phyloP scores from a whole-genome alignment of 2,113 vertebrate genomes.

The Callaeas wilsoni region DNA sequence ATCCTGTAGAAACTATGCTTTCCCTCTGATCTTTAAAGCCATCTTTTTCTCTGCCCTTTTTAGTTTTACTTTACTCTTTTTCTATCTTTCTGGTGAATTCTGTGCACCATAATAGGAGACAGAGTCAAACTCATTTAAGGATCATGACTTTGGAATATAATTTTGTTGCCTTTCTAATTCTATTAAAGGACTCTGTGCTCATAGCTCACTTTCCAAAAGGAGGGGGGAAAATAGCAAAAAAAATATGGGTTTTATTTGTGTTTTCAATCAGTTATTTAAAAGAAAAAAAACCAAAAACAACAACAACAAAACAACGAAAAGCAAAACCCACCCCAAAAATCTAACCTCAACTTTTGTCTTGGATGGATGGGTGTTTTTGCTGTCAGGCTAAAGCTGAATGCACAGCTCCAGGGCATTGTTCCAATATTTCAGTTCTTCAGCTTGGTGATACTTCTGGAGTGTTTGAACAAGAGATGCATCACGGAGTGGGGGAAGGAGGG shows the following conservation, averaged over 20 bases:
- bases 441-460: constrained; percentile 45
- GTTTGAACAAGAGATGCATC: constrained; percentile 67
- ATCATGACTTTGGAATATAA: neutral
- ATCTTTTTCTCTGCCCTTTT: neutral
- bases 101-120: neutral
- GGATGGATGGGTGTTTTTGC: neutral
- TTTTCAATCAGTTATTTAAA: neutral
- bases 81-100: neutral
- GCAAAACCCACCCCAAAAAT: accelerated
- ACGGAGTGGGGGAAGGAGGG: constrained; percentile 10
- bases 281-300: too few species aligned
- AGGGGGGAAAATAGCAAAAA: neutral
- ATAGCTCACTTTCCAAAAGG: neutral
- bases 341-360: neutral
- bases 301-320: neutral
- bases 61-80: neutral
- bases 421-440: constrained; percentile 44
- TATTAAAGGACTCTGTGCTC: neutral
- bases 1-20: neutral
- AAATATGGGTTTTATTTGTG: neutral
- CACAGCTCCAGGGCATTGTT: neutral
- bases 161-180: neutral
- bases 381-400: neutral
- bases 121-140: neutral
- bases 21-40: neutral